Evolutionary conservation across 2,888 invertebrate species (phyloP).

Genomic region (Spisula subtruncata): DNA sequence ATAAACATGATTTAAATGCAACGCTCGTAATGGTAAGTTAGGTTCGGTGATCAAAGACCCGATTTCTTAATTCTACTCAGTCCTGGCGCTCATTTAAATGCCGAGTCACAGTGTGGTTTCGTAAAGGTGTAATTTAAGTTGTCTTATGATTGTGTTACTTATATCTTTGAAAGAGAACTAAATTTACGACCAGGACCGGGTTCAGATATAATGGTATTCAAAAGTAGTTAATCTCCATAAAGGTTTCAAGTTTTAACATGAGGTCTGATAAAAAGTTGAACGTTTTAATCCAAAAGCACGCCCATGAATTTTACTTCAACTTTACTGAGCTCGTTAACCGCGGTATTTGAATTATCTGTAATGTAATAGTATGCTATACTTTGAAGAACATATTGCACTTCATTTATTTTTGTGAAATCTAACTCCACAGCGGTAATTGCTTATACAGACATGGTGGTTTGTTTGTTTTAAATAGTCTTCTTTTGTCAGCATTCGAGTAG

Average conservation of each 20-base stretch:
- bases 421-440: neutral
- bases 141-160: neutral
- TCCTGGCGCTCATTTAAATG: neutral
- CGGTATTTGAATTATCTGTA: neutral
- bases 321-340: slow-evolving; percentile 2
- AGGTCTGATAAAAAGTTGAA: slow-evolving; percentile 6
- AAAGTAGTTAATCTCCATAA: slow-evolving; percentile 15
- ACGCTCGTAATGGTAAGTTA: neutral
- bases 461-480: slow-evolving; percentile 7
- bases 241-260: neutral
- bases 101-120: neutral
- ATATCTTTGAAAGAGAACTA: neutral
- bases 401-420: slow-evolving; percentile 12
- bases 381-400: slow-evolving; percentile 10
- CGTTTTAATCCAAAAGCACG: slow-evolving; percentile 6
- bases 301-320: slow-evolving; percentile 25
- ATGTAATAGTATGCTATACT: neutral
- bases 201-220: slow-evolving; percentile 2
- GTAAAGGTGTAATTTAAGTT: slow-evolving; percentile 20
- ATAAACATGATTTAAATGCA: neutral
- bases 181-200: slow-evolving; percentile 16
- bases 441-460: neutral
- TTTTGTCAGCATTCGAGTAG: neutral
- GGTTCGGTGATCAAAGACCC: neutral
- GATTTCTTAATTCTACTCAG: neutral